Percentiles rank a stretch among this genome's conserved stretches.
phyloP scores from a whole-genome alignment of 2,888 invertebrate genomes.

The Neoaliturus tenellus region DNA sequence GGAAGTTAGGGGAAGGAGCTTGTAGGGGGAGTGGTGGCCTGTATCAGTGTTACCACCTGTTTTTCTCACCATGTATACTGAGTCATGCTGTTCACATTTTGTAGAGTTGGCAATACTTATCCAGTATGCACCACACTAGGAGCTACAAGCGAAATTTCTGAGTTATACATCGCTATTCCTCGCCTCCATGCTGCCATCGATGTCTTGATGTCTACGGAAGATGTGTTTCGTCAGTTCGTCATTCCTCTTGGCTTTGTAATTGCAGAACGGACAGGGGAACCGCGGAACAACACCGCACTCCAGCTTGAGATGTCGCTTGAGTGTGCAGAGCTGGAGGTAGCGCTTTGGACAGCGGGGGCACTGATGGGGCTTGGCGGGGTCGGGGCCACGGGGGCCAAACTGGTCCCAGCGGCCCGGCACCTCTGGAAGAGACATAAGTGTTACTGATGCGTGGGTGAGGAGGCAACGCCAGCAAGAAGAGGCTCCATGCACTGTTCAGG shows the following conservation, averaged over 20 bases:
- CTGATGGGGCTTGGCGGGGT: conserved; percentile 26
- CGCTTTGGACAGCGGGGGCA: conserved; percentile 70
- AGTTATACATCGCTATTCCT: background rate
- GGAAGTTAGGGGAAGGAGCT: too few species aligned
- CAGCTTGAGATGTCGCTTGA: conserved; percentile 62
- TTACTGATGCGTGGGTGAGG: background rate
- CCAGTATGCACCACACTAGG: too few species aligned
- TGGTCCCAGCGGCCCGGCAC: background rate
- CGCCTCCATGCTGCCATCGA: background rate
- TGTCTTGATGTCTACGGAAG: conserved; percentile 28
- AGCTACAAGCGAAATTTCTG: too few species aligned
- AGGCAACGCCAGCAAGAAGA: too few species aligned
- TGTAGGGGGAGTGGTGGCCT: too few species aligned
- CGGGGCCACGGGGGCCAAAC: background rate
- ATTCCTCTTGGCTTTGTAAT: conserved; percentile 70
- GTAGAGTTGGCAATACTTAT: too few species aligned
- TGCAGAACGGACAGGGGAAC: conserved; percentile 70
- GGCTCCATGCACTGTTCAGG: too few species aligned
- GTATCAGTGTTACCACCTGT: too few species aligned
- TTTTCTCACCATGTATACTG: too few species aligned
- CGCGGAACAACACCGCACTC: conserved; percentile 70
- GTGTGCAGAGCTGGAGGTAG: conserved; percentile 71
- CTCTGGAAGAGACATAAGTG: background rate
- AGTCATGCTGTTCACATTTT: too few species aligned
- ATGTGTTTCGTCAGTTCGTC: conserved; percentile 69